phyloP scores from a whole-genome alignment of 2,888 invertebrate genomes.

The Mamestra brassicae region DNA sequence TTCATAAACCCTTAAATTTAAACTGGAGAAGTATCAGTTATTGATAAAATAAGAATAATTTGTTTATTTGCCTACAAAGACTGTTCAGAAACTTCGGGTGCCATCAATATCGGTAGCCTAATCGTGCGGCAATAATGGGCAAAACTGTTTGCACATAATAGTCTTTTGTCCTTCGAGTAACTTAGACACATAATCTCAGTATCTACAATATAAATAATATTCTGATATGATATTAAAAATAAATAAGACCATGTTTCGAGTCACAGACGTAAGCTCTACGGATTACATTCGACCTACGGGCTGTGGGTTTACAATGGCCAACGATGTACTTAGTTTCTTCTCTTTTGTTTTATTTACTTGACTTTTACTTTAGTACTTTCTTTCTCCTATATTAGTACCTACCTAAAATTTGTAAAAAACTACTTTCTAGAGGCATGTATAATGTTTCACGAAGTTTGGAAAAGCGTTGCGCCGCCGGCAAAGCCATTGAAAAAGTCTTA shows the following conservation, averaged over 20 bases:
- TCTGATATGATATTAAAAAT: conserved; percentile 34
- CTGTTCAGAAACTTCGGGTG: conserved; percentile 16
- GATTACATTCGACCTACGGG: conserved; percentile 35
- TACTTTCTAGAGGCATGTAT: not conserved
- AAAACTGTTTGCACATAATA: conserved; percentile 31
- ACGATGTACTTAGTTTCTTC: conserved; percentile 5
- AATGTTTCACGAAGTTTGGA: conserved; percentile 20
- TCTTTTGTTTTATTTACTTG: conserved; percentile 19
- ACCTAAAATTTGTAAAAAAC: conserved; percentile 2
- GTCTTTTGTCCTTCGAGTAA: conserved; percentile 2
- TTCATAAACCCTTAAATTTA: too few species aligned
- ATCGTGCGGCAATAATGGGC: conserved; percentile 32
- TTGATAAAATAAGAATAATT: not conserved
- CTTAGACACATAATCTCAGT: not conserved
- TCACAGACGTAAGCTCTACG: conserved; percentile 35
- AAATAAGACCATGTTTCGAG: conserved; percentile 37
- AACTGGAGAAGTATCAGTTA: too few species aligned
- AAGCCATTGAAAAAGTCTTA: conserved; percentile 6
- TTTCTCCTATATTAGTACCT: not conserved
- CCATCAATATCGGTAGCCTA: conserved; percentile 22
- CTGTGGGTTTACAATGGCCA: conserved; percentile 11
- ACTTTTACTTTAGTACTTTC: not conserved
- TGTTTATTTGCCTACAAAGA: not conserved
- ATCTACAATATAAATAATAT: conserved; percentile 21
- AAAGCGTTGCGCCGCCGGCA: conserved; percentile 15